Evolutionary conservation across 1,140 invertebrate species (phyloP).

Genomic region (Drosophila nikananu): DNA sequence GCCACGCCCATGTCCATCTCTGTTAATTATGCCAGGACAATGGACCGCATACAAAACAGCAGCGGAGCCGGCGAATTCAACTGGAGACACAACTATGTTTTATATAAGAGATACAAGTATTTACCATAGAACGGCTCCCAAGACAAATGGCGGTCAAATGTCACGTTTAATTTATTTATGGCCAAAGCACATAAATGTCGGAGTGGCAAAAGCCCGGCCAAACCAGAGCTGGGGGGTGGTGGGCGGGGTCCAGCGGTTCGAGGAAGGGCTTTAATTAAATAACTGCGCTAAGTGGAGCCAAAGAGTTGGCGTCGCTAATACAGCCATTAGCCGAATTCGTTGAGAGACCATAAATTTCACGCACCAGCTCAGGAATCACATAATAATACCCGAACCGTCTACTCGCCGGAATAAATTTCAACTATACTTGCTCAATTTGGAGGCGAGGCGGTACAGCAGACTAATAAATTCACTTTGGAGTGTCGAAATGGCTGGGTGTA

Average conservation of each 20-base stretch:
- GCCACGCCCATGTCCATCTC: constrained; percentile 44
- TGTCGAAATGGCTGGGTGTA: background rate
- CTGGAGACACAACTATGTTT: constrained; percentile 60
- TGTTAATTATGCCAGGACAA: constrained; percentile 72
- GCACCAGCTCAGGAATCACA: constrained; percentile 26
- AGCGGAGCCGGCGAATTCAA: constrained; percentile 21
- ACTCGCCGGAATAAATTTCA: constrained; percentile 18
- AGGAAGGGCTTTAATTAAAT: constrained; percentile 70
- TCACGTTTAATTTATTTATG: constrained; percentile 83
- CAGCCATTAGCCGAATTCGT: constrained; percentile 75
- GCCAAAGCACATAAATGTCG: constrained; percentile 29
- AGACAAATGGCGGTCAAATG: constrained; percentile 82
- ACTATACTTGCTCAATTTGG: constrained; percentile 11
- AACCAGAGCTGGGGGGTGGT: background rate
- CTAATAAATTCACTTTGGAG: constrained; percentile 32
- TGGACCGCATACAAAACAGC: constrained; percentile 66
- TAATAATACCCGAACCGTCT: constrained; percentile 29
- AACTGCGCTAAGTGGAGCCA: constrained; percentile 75
- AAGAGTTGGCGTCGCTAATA: constrained; percentile 76
- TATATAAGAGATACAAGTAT: constrained; percentile 72
- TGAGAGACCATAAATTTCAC: constrained; percentile 69
- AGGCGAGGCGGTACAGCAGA: constrained; percentile 12
- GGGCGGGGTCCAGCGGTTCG: constrained; percentile 3
- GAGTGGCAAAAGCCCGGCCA: background rate
- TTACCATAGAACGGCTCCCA: constrained; percentile 60